Conservation (phyloP, 1,140 invertebrate species). For the Drosophila subobscura region DNA sequence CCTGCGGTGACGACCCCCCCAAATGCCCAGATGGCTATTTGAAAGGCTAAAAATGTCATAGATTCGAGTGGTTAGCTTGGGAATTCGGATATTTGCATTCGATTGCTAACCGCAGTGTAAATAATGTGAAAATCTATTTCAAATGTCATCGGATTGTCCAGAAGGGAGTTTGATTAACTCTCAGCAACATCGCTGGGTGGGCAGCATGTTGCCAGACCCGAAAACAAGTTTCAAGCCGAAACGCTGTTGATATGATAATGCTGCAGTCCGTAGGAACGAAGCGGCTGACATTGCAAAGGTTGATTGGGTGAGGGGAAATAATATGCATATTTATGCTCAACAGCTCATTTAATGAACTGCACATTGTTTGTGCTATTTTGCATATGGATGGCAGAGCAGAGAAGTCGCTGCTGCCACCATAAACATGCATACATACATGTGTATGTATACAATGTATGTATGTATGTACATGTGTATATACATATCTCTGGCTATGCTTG, state of each 20-base stretch:
- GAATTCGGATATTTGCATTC: constrained; percentile 27
- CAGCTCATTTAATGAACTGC: constrained; percentile 70
- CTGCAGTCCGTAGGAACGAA: constrained; percentile 20
- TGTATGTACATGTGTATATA: constrained; percentile 11
- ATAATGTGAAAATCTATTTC: constrained; percentile 17
- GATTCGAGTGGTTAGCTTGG: constrained; percentile 6
- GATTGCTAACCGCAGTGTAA: constrained; percentile 5
- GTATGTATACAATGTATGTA: background rate
- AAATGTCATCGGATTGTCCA: constrained; percentile 15
- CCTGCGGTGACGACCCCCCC: constrained; percentile 2
- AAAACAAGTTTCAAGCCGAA: constrained; percentile 47
- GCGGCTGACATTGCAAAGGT: constrained; percentile 56
- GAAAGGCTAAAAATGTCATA: constrained; percentile 21
- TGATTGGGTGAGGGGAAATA: constrained; percentile 28
- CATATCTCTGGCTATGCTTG: constrained; percentile 5
- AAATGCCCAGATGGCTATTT: constrained; percentile 28
- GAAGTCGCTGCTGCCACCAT: background rate
- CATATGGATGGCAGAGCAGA: constrained; percentile 29
- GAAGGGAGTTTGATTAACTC: background rate
- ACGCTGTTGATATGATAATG: constrained; percentile 42
- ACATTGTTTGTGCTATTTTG: constrained; percentile 58
- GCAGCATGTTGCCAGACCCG: constrained; percentile 30
- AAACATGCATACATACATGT: background rate
- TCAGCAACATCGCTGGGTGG: constrained; percentile 2
- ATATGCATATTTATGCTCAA: constrained; percentile 61